Evolutionary conservation across 2,113 vertebrate species (phyloP).

Genomic region (Xiphophorus maculatus): DNA sequence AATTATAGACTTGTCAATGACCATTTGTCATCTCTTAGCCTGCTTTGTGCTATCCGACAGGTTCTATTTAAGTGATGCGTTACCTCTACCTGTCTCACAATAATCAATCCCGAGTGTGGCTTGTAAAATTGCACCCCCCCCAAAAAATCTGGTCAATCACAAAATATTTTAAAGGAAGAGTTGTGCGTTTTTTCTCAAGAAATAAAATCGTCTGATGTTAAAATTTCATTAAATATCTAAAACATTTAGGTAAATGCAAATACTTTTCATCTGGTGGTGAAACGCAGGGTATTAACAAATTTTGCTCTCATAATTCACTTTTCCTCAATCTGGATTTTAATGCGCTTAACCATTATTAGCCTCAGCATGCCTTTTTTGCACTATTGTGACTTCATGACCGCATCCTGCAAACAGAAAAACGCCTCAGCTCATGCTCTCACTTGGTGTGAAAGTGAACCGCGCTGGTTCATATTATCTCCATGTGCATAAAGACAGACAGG

Average conservation of each 20-base stretch:
- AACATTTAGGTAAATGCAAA: background rate
- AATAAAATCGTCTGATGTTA: background rate
- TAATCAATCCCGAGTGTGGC: no score
- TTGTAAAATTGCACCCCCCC: background rate
- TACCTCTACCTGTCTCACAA: background rate
- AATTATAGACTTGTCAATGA: background rate
- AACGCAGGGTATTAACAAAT: background rate
- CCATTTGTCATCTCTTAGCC: background rate
- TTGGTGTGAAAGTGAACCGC: background rate
- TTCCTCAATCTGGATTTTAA: background rate
- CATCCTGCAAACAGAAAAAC: background rate
- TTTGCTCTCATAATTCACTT: background rate
- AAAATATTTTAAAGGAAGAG: background rate
- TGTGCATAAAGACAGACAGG: constrained; percentile 12
- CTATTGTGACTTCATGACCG: background rate
- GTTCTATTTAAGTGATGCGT: background rate
- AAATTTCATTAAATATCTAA: background rate
- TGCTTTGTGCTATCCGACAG: background rate
- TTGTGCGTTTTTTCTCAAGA: background rate
- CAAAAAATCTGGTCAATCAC: background rate
- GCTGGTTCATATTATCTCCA: constrained; percentile 20
- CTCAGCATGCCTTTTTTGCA: background rate
- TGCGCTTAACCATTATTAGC: background rate
- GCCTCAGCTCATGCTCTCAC: background rate
- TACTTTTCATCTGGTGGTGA: background rate